A percentile compares a stretch with the other conserved stretches of the same genome.
Evolutionary conservation across 2,113 vertebrate genomes (phyloP).

Genomic region (Grus americana): DNA sequence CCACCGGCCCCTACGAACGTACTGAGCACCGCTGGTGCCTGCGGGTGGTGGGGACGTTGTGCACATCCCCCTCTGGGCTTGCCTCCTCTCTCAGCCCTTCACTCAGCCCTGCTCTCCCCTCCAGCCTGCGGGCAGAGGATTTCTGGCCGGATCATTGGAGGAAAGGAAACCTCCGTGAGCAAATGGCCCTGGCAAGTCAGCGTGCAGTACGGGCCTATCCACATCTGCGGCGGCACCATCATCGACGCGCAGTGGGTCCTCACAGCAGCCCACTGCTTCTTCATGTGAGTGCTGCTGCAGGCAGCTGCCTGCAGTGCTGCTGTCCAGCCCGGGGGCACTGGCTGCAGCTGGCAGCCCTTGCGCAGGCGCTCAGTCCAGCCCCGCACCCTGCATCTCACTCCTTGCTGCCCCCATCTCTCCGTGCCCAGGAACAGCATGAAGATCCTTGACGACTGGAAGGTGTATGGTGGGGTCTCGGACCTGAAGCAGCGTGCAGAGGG

Average conservation of each 20-base stretch:
- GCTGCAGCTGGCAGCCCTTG: background rate
- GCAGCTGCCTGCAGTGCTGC: background rate
- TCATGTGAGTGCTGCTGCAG: constrained; percentile 75
- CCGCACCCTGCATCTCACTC: fast-evolving
- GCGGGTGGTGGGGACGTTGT: background rate
- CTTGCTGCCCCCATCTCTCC: background rate
- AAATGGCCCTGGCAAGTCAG: constrained; percentile 95
- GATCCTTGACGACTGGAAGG: constrained; percentile 74
- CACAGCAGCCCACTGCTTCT: constrained; percentile 92
- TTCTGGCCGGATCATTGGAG: constrained; percentile 84
- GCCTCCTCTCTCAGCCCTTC: background rate
- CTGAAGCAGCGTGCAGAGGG: constrained; percentile 60
- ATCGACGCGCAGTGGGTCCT: constrained; percentile 85
- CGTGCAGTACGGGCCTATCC: constrained; percentile 77
- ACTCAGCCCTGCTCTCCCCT: background rate
- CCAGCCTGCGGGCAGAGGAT: constrained; percentile 85
- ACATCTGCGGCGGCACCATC: constrained; percentile 88
- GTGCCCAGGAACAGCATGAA: constrained; percentile 50
- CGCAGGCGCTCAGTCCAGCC: background rate
- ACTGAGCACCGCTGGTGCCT: fast-evolving
- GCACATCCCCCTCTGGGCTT: fast-evolving
- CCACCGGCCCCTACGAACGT: fast-evolving
- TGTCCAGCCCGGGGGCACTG: fast-evolving
- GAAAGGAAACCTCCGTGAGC: constrained; percentile 69
- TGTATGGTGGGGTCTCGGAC: constrained; percentile 79